Conservation (phyloP, 2,888 invertebrate genomes). For the Microdon myrmicae region DNA sequence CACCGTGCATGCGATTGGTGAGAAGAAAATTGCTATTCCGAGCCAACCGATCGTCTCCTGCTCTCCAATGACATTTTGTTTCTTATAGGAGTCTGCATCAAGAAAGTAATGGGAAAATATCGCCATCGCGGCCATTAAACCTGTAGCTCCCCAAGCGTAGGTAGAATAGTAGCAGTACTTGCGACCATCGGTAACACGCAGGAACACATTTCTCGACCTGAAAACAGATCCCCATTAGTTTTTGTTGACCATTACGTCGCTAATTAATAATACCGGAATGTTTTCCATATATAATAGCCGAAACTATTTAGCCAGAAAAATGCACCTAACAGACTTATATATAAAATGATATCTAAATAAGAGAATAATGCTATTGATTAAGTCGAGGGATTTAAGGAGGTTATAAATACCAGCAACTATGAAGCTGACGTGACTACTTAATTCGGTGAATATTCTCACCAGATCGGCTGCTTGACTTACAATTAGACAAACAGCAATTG, state of each 20-base stretch:
- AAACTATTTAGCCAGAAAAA: conserved; percentile 89
- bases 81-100: conserved; percentile 70
- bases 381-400: neutral
- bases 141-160: conserved; percentile 82
- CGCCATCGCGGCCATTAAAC: conserved; percentile 77
- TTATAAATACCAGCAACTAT: conserved; percentile 76
- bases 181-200: conserved; percentile 84
- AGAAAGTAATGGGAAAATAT: conserved; percentile 84
- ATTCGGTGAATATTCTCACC: conserved; percentile 82
- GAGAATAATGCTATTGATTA: conserved; percentile 2
- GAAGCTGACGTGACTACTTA: conserved; percentile 82
- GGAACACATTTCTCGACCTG: conserved; percentile 84
- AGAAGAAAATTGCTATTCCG: conserved; percentile 84
- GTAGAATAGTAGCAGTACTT: conserved; percentile 89
- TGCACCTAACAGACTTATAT: conserved; percentile 80
- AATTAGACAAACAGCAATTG: conserved; percentile 81
- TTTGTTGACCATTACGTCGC: too few relatives aligned
- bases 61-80: conserved; percentile 70
- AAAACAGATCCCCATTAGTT: conserved; percentile 54
- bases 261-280: conserved; percentile 76
- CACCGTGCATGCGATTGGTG: conserved; percentile 83
- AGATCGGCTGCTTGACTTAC: conserved; percentile 81
- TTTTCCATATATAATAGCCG: conserved; percentile 89
- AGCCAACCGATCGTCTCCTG: conserved; percentile 85
- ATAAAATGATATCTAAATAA: conserved; percentile 78